phyloP scores from a whole-genome alignment of 2,888 invertebrate genomes.

The Thymelicus sylvestris region DNA sequence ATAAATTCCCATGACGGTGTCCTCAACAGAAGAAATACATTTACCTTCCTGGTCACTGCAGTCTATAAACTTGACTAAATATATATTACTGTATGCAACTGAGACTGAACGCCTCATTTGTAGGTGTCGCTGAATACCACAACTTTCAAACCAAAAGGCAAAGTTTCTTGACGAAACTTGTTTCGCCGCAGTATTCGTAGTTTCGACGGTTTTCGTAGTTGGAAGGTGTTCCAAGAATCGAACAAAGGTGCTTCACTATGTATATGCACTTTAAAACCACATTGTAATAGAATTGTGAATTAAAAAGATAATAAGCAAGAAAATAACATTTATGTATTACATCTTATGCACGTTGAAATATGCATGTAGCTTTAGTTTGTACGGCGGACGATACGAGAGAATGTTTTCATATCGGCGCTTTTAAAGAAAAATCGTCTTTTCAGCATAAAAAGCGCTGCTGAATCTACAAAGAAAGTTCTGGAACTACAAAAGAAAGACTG shows the following conservation, averaged over 20 bases:
- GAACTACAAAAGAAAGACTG: conserved; percentile 29
- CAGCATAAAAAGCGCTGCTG: conserved; percentile 31
- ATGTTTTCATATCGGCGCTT: conserved; percentile 37
- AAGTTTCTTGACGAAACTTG: conserved; percentile 4
- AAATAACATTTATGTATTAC: conserved; percentile 30
- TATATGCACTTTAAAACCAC: background rate
- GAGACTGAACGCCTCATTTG: conserved; percentile 2
- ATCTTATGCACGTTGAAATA: conserved; percentile 25
- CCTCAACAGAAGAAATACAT: too few relatives aligned
- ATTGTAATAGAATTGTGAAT: background rate
- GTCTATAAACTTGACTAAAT: too few relatives aligned
- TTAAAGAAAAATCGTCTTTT: conserved; percentile 34
- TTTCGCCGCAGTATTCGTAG: conserved; percentile 1
- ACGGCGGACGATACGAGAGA: conserved; percentile 25
- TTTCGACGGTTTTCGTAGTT: background rate
- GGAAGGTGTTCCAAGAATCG: background rate
- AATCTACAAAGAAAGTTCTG: conserved; percentile 28
- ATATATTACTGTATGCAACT: background rate
- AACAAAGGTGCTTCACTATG: background rate
- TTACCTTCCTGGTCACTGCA: too few relatives aligned
- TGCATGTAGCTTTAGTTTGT: conserved; percentile 15
- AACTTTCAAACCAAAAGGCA: background rate
- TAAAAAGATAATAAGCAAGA: background rate
- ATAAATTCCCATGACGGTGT: too few relatives aligned
- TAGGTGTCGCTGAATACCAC: conserved; percentile 3